Evolutionary conservation across 2,797 vertebrate genomes (phyloP).

Genomic region (Peromyscus eremicus): DNA sequence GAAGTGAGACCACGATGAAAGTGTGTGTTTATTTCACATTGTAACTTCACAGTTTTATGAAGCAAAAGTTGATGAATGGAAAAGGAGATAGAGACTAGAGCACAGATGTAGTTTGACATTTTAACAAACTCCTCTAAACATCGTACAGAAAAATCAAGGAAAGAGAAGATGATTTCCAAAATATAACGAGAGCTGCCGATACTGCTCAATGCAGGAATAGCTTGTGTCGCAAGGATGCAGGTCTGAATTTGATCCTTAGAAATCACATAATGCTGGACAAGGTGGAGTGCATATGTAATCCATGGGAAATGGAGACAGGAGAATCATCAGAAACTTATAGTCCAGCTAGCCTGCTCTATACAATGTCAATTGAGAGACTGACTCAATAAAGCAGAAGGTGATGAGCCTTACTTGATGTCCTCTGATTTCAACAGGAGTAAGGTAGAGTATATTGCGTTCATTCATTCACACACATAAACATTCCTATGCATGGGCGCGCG

Average conservation of each 20-base stretch:
- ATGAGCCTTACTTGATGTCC: background rate
- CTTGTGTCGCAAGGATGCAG: background rate
- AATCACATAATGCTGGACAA: background rate
- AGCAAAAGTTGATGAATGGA: background rate
- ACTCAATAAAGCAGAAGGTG: background rate
- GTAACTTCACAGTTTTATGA: background rate
- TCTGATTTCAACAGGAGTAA: background rate
- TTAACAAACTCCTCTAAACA: constrained; percentile 8
- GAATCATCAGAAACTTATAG: background rate
- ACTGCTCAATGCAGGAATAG: no score
- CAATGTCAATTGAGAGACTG: background rate
- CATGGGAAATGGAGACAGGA: no score
- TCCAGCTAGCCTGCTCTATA: background rate
- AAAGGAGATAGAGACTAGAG: background rate
- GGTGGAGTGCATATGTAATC: no score
- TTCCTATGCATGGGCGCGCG: fast-evolving
- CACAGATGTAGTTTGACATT: background rate
- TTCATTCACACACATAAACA: background rate
- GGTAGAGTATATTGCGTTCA: background rate
- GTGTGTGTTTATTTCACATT: background rate
- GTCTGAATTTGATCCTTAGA: background rate
- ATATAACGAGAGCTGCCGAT: background rate
- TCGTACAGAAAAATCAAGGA: background rate
- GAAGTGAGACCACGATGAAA: background rate
- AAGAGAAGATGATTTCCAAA: background rate